Evolutionary conservation across 2,888 invertebrate species (phyloP), one percentile per base, ranked within the genome.

Genomic region (Fragum whitleyi): DNA sequence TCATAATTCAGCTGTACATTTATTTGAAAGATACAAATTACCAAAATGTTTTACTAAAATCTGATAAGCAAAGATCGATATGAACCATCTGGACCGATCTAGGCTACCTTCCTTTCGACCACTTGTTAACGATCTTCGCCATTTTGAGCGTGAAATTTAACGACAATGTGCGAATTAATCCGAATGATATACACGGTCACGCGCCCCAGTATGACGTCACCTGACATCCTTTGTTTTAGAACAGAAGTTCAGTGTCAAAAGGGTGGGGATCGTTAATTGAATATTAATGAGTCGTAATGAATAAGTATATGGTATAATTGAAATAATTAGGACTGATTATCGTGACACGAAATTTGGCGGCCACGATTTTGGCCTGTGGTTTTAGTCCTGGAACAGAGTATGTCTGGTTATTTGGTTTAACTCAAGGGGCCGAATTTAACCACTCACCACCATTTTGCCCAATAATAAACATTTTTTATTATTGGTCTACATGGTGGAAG

Each of bases 211-310:
- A 67, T 32, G 55, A 53, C 39, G 39, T 57, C 42, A 74, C 53
- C 74, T 83, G 83, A 77, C 83, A 83, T 39, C 71, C 77, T 77
- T 83, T 83, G 83, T 83, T 80, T 83, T 79, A 73, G 61, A 47
- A 59, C 69, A 65, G 67, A 53, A 53, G 53, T 67, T 67, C 16
- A 51, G 67, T 74, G 74, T 67, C 74, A 74, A 53, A 55, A 28
- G 51, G 16, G 23, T 21, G 42, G 51, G 29, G 21, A 23, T 47
- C 55, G 61, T 62, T 81, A 78, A 81, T 74, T 77, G 72, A 67
- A 72, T 75, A 81, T 67, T 81, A 77, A 78, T 74, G 65, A 72
- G 53, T 36, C 57, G 65, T 69, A 53, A 81, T 74, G 68, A 62
- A 77, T 74, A 62, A 68, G 51, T 65, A 77, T 42, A 62, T 77